phyloP scores from a whole-genome alignment of 2,797 vertebrate genomes.

The Danio choprae region DNA sequence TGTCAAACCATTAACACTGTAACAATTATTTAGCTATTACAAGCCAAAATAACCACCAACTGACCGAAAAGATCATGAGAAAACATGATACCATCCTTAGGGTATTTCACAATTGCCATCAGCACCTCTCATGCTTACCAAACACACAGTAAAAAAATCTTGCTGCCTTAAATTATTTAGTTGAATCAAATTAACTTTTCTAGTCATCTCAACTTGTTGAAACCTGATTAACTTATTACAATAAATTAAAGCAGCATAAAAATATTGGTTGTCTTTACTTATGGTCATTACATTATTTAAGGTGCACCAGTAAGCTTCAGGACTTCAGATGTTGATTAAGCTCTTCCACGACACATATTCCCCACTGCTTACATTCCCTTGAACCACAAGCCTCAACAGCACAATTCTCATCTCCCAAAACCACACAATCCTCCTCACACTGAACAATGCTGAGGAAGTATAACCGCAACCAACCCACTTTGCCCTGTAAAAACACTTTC shows the following conservation, averaged over 20 bases:
- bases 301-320: background rate
- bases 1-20: background rate
- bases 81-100: background rate
- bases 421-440: constrained; percentile 6
- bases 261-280: no score
- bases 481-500: constrained; percentile 15
- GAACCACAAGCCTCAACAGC: constrained; percentile 9
- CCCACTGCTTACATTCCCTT: background rate
- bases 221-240: no score
- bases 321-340: constrained; percentile 10
- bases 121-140: background rate
- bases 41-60: background rate
- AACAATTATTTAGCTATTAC: background rate
- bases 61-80: background rate
- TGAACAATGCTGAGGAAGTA: constrained; percentile 3
- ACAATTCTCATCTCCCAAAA: constrained; percentile 2
- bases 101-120: background rate
- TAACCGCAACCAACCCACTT: constrained; percentile 4
- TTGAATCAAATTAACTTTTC: no score
- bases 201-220: no score
- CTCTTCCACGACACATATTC: constrained; percentile 4
- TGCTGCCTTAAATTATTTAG: no score
- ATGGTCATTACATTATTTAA: no score
- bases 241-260: no score
- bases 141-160: background rate